Base-by-base conservation (phyloP, 2,113 vertebrate species). In the Sinosuthora webbiana region DNA sequence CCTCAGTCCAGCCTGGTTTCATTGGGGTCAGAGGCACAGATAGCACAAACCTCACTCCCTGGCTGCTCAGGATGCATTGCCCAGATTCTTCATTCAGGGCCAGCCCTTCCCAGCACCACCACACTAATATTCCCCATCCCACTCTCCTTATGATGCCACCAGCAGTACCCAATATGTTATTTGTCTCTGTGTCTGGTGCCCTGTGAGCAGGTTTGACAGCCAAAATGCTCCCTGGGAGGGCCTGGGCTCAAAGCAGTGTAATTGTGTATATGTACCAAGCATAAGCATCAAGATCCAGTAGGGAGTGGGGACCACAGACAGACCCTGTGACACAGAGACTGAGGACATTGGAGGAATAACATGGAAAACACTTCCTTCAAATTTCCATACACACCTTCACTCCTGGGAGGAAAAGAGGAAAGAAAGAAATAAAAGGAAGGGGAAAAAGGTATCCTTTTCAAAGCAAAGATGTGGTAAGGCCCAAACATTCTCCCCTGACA, bases 401-500 rank as follows among this genome's bases (percentile, higher is more conserved):
- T 90, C 77, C 45, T 6, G 7, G 22, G 27, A 13, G 21, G 2
- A 33, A 47, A 23, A 37, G 24, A 67, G 10, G 30, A 31, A 20
- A 11, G 3, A n/a, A 67, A n/a, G 22, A 23, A 49, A 50, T 20
- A 60, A 44, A 37, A 3, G 6, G 65, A 10, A 44, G 7, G 23
- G 28, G 3, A 20, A 53, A 77, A 70, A 79, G 22, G n/a, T 65
- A 82, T 93, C 64, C n/a, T 81, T 92, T 96, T 89, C 92, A 96
- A 91, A 82, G 90, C 44, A 64, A 86, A 64, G 80, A 96, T 90
- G 90, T 86, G 76, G 76, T 86, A 52, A 83, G 37, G 47, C 31
- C 50, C 44, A 37, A 89, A 80, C 45, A 82, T 28, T 53, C 69
- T 81, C 68, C 37, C 11, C 37, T 64, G 86, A 92, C 49, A 87